These are phyloP conservation scores for Lordiphosa fenestrarum DNA, from an alignment of 2,888 invertebrate species.

Conservation along the genomic window DNA sequence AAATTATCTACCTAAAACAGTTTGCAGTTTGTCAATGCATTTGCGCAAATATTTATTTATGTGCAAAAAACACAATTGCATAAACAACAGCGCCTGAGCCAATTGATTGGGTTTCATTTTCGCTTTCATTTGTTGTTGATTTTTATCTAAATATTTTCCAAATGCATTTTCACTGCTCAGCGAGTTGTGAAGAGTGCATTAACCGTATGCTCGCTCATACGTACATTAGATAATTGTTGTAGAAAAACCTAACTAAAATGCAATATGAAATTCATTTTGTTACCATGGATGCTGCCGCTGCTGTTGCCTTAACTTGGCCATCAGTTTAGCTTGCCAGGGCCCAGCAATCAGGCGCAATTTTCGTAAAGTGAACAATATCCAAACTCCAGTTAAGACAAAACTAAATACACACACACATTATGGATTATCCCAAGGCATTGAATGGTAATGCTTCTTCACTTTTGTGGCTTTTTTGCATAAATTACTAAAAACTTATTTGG, in stretches of 20 bases:
- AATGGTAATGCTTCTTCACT: constrained; percentile 65
- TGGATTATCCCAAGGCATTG: constrained; percentile 76
- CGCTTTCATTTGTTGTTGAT: constrained; percentile 16
- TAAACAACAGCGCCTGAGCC: constrained; percentile 35
- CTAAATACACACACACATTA: constrained; percentile 21
- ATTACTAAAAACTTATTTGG: constrained; percentile 36
- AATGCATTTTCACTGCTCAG: constrained; percentile 74
- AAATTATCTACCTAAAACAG: constrained; percentile 12
- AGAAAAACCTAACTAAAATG: constrained; percentile 14
- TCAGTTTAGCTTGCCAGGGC: constrained; percentile 42
- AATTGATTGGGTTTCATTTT: constrained; percentile 18
- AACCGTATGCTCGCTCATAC: constrained; percentile 72
- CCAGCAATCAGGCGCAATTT: constrained; percentile 22
- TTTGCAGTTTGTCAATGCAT: constrained; percentile 33
- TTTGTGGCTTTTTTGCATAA: constrained; percentile 30
- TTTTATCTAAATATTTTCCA: constrained; percentile 29
- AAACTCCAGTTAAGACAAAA: constrained; percentile 2
- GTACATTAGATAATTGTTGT: constrained; percentile 60
- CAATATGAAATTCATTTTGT: constrained; percentile 19
- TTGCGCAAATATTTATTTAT: constrained; percentile 35
- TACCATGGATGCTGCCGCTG: constrained; percentile 37
- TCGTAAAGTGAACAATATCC: constrained; percentile 1
- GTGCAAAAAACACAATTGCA: constrained; percentile 43
- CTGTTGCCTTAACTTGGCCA: constrained; percentile 43
- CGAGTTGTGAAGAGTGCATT: constrained; percentile 78